phyloP scores from a whole-genome alignment of 2,888 invertebrate species.

The Tenthredo amoena region DNA sequence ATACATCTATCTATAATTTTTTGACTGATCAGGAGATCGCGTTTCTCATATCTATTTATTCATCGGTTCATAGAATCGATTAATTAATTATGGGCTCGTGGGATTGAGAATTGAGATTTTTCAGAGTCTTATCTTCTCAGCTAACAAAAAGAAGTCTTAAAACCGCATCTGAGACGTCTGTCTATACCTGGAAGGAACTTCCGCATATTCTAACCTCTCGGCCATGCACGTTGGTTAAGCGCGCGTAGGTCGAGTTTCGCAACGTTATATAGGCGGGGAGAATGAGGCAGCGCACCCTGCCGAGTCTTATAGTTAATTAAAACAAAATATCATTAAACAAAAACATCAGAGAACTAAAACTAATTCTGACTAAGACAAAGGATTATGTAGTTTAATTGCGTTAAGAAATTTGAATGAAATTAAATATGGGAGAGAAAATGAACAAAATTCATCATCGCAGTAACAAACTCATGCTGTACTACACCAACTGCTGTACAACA shows the following conservation, averaged over 20 bases:
- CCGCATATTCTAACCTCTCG: neutral
- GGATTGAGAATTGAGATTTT: too few relatives aligned
- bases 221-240: neutral
- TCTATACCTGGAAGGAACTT: neutral
- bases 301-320: neutral
- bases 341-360: neutral
- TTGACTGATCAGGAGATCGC: neutral
- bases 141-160: too few relatives aligned
- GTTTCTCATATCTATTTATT: neutral
- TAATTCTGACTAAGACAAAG: neutral
- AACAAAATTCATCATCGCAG: neutral
- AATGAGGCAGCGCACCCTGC: too few relatives aligned
- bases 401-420: slow-evolving; percentile 12
- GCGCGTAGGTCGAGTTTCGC: neutral
- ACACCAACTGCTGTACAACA: neutral
- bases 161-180: too few relatives aligned
- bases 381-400: slow-evolving; percentile 5
- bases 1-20: neutral
- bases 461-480: too few relatives aligned
- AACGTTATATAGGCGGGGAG: neutral
- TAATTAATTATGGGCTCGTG: neutral
- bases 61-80: neutral
- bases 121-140: neutral
- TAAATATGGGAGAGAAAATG: neutral
- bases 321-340: slow-evolving; percentile 20